Evolutionary conservation across 2,888 invertebrate species (phyloP).

Genomic region (Neria commutata): DNA sequence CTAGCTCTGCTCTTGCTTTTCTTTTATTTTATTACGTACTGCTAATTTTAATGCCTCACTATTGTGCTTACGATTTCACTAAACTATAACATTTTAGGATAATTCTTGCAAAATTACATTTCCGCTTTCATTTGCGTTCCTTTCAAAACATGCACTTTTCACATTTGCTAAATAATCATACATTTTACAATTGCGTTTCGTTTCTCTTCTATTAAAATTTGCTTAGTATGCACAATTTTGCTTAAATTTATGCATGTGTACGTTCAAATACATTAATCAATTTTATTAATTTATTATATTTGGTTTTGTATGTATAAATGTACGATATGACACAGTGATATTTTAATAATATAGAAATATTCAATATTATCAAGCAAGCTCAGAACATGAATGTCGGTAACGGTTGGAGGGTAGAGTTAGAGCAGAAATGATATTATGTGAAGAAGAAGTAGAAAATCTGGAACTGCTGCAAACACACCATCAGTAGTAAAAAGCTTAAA

Average conservation of each 20-base stretch:
- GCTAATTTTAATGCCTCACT: conserved; percentile 41
- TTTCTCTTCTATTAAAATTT: conserved; percentile 15
- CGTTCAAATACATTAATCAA: conserved; percentile 26
- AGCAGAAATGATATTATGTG: no score
- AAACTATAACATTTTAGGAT: conserved; percentile 38
- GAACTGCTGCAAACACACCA: no score
- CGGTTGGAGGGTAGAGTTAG: background rate
- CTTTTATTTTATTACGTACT: conserved; percentile 15
- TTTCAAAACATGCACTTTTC: conserved; percentile 31
- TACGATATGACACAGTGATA: conserved; percentile 63
- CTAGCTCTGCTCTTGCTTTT: conserved; percentile 14
- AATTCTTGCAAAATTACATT: conserved; percentile 12
- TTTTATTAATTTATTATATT: conserved; percentile 18
- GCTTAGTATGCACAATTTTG: conserved; percentile 23
- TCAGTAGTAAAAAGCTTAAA: no score
- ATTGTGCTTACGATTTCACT: conserved; percentile 54
- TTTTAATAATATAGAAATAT: conserved; percentile 26
- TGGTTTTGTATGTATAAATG: conserved; percentile 52
- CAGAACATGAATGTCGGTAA: conserved; percentile 41
- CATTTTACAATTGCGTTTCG: conserved; percentile 19
- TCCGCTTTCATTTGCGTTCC: conserved; percentile 19
- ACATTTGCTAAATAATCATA: conserved; percentile 40
- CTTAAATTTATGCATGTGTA: conserved; percentile 29
- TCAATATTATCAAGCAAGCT: conserved; percentile 49
- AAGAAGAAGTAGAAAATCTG: no score